Base-by-base conservation (phyloP, 2,113 vertebrate species). In the Anarrhichthys ocellatus region DNA sequence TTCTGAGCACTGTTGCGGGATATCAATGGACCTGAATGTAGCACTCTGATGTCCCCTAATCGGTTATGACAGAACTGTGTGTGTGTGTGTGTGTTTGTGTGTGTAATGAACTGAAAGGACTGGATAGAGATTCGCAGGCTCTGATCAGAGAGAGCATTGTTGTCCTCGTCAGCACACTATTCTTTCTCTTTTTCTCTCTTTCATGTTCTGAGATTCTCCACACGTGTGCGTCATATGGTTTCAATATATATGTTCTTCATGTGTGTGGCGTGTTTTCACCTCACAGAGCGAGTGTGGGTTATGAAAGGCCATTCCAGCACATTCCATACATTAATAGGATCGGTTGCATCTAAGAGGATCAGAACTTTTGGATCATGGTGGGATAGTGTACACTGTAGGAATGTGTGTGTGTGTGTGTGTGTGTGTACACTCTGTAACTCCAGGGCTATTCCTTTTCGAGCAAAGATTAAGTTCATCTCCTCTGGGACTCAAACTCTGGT, bases 261-360 rank as follows among this genome's bases (percentile, higher is more conserved):
- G 34, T 18, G 42, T 50, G 29, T 54, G 54, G 11, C n/a, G 32
- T 59, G 50, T 46, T 76, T 74, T 79, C 32, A 40, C 58, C 46
- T 76, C 61, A 64, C 36, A 29, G 68, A 59, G 70, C 17, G 11
- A 61, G 73, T 20, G 46, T 76, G 75, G 36, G 46, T 64, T 32
- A 38, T n/a, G 32, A 73, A 58, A 75, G 59, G 71, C n/a, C 73
- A 61, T 86, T 88, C 72, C 9, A 76, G 73, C 58, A 86, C 90
- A 90, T 91, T 86, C 86, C 86, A 82, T 80, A 89, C 61, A 84
- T 87, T 74, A 93, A 87, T 78, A 90, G 79, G 91, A 89, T 91
- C 80, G 54, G 29, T 73, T 67, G 86, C 66, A 83, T 84, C 27
- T 81, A 87, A 92, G 59, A 82, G 85, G 87, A 89, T 89, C 84